A percentile compares a stretch with the other conserved stretches of the same genome.
Conservation (phyloP, 2,113 vertebrate species). For the Meriones unguiculatus region DNA sequence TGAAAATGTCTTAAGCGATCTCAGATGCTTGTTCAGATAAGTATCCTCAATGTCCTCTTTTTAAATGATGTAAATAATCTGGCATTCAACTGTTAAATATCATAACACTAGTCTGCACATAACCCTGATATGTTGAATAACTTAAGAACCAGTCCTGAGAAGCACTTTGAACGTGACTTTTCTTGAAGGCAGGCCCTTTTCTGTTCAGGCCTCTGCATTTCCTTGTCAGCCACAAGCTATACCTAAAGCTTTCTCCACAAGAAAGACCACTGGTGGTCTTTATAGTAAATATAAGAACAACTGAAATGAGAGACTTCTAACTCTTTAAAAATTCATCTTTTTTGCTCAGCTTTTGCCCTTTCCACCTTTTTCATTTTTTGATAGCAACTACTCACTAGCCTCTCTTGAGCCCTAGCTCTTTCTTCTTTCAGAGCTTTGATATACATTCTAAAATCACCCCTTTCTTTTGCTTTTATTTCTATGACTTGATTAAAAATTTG, state of each 20-base stretch:
- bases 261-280: neutral
- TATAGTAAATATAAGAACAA: slow-evolving; percentile 40
- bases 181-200: neutral
- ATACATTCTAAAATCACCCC: neutral
- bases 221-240: neutral
- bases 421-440: neutral
- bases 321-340: neutral
- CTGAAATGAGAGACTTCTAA: slow-evolving; percentile 33
- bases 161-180: neutral
- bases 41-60: slow-evolving; percentile 3
- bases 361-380: neutral
- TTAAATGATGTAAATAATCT: neutral
- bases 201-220: neutral
- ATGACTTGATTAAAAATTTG: slow-evolving; percentile 3
- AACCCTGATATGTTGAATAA: neutral
- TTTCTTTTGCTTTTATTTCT: neutral
- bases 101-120: neutral
- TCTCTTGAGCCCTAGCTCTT: neutral
- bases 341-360: neutral
- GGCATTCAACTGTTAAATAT: neutral
- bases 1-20: neutral
- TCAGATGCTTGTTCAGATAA: neutral
- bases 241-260: neutral
- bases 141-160: neutral
- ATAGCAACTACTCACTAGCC: neutral